Base-by-base conservation (phyloP, 2,888 invertebrate species). In the Heliconius charithonia region DNA sequence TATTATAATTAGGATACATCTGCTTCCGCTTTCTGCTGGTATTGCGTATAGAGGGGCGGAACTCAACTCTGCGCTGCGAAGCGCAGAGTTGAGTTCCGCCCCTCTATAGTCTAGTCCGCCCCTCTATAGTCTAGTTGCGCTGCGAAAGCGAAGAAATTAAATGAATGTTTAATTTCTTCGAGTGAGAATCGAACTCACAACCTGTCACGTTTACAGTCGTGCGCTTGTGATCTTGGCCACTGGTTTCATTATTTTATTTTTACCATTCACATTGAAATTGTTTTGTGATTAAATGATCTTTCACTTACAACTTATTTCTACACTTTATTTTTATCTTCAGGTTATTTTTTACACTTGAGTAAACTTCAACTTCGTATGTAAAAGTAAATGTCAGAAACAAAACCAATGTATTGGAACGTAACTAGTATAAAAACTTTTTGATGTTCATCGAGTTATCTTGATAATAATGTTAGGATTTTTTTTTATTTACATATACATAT, bases 321-420 rank as follows among this genome's bases (percentile, higher is more conserved):
- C 29, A 10, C 29, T 29, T 29, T 9, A 4, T 63, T 32, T 29
- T 29, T 65, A 65, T 19, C 29, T 22, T 19, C 65, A 65, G 22
- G 29, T 63, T 32, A 75, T 75, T 41, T 78, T 75, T 71, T 70
- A 69, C 75, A 78, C 74, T 74, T 45, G 37, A 70, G 25, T 41
- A 63, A 78, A 70, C 73, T 73, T 77, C 27, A 73, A 67, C 73
- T 77, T 51, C 29, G 63, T 75, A 62, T 65, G 29, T 29, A 29
- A 65, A 29, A 75, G 63, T 69, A 75, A 69, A 74, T 63, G 69
- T 37, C 45, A 51, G 70, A 78, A 62, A 75, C 37, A 45, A 37
- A 51, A 69, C 45, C 71, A 78, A 78, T 75, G 75, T 51, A 78
- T 32, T 65, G 74, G 78, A 78, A 78, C 62, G 62, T 65, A 78